Evolutionary conservation across 1,140 invertebrate genomes (phyloP).

Genomic region (Drusus annulatus): DNA sequence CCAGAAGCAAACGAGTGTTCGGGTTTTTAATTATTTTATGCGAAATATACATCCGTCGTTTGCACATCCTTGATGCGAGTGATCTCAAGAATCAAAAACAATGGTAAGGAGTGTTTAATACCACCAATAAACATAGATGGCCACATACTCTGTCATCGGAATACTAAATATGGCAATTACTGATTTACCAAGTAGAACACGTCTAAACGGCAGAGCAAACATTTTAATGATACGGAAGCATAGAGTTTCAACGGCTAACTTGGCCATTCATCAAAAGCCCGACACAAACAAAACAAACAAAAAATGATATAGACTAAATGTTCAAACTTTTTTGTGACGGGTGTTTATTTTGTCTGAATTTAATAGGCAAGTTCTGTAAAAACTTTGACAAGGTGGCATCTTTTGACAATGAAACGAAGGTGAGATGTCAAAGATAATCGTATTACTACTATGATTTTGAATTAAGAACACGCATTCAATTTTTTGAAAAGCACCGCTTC

Average conservation of each 20-base stretch:
- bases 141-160: not conserved
- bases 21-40: too few relatives aligned
- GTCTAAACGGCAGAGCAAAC: not conserved
- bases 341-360: not conserved
- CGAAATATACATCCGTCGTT: not conserved
- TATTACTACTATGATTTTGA: not conserved
- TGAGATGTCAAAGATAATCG: not conserved
- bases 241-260: not conserved
- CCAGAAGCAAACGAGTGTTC: too few relatives aligned
- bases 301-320: not conserved
- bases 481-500: constrained; percentile 4
- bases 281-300: not conserved
- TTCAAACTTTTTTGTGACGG: not conserved
- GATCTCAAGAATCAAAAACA: constrained; percentile 3
- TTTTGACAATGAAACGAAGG: not conserved
- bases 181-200: constrained; percentile 5
- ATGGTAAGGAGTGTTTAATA: constrained; percentile 12
- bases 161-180: constrained; percentile 22
- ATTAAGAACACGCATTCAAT: constrained; percentile 11
- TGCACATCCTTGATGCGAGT: constrained; percentile 17
- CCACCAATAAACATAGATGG: constrained; percentile 6
- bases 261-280: not conserved
- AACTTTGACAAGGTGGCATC: not conserved
- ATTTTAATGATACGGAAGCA: not conserved
- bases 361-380: not conserved